A percentile compares a stretch with the other conserved stretches of the same genome.
Conservation (phyloP, 2,797 vertebrate genomes). For the Sebastes steindachneri region DNA sequence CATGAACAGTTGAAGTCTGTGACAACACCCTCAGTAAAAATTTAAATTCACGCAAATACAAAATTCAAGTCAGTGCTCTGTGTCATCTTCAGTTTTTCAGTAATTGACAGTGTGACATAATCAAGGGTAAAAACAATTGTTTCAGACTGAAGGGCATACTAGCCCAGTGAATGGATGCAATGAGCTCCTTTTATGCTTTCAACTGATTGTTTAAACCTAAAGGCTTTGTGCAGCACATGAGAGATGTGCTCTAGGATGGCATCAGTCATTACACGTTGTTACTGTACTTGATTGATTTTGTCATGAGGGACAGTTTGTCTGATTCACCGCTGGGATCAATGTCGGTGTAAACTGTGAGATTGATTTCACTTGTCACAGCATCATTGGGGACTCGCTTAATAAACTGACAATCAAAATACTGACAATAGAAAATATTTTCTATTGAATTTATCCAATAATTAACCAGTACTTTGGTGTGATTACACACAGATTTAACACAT, state of each 20-base stretch:
- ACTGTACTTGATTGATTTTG: background rate
- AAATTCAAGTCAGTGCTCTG: background rate
- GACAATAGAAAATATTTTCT: background rate
- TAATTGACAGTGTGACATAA: background rate
- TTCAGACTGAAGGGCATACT: background rate
- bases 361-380: background rate
- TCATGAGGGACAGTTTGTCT: background rate
- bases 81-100: constrained; percentile 2
- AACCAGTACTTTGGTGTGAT: background rate
- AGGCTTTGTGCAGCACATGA: background rate
- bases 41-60: background rate
- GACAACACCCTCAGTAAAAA: background rate
- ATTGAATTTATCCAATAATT: background rate
- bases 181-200: background rate
- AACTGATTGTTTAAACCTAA: background rate
- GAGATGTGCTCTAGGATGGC: background rate
- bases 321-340: background rate
- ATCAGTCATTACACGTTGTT: background rate
- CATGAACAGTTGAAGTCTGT: background rate
- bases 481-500: background rate
- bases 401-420: too few relatives aligned
- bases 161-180: background rate
- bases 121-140: background rate
- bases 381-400: background rate
- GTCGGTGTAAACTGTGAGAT: background rate